phyloP scores from a whole-genome alignment of 2,113 vertebrate genomes.

The Deroptyus accipitrinus region DNA sequence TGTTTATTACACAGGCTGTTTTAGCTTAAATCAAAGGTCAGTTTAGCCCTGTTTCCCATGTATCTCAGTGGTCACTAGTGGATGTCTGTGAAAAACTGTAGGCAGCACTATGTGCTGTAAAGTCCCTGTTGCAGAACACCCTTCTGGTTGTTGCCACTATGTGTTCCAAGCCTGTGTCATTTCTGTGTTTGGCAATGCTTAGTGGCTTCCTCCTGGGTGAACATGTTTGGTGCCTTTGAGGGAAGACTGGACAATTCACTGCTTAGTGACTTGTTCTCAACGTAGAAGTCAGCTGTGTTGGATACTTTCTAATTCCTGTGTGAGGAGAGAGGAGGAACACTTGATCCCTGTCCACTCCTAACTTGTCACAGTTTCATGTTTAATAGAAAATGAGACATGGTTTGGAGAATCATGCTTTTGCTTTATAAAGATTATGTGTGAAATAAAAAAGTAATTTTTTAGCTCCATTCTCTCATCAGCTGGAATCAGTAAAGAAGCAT shows the following conservation, averaged over 20 bases:
- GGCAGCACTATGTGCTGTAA: neutral
- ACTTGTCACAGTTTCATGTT: neutral
- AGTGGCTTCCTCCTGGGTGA: neutral
- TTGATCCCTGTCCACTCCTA: neutral
- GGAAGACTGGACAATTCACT: neutral
- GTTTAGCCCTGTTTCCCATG: neutral
- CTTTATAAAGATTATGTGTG: neutral
- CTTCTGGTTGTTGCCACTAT: fast-evolving
- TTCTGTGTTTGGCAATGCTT: neutral
- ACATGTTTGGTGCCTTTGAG: neutral
- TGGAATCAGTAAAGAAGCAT: neutral
- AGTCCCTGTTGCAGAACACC: neutral
- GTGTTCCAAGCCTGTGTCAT: neutral
- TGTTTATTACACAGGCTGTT: neutral
- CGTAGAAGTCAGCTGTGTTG: fast-evolving
- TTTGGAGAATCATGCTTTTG: neutral
- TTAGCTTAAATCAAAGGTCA: neutral
- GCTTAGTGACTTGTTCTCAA: neutral
- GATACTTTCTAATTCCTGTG: neutral
- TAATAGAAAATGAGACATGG: neutral
- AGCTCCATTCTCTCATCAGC: neutral
- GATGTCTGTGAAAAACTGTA: neutral
- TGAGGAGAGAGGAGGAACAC: neutral
- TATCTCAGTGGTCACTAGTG: neutral
- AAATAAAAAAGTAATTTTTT: neutral